Percentiles rank a stretch among this genome's conserved stretches.
Evolutionary conservation across 2,797 vertebrate genomes (phyloP).

Genomic region (Paguma larvata): DNA sequence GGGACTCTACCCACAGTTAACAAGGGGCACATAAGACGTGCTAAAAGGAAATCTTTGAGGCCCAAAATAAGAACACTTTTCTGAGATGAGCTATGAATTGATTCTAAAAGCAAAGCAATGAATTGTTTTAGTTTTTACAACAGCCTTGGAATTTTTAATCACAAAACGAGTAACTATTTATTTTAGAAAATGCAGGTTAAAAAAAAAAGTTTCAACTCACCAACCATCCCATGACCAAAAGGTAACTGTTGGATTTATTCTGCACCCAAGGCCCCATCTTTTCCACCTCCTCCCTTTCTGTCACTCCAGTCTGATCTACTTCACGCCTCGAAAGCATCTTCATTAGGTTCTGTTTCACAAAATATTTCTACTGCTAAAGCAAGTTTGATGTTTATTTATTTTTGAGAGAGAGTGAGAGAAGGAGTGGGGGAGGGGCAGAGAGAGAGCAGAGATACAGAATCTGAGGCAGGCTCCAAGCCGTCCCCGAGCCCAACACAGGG

Average conservation of each 20-base stretch:
- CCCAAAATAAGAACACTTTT: neutral
- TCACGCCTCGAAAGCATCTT: neutral
- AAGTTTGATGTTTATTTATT: neutral
- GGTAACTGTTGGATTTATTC: neutral
- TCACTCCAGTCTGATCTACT: neutral
- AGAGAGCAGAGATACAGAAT: too few relatives aligned
- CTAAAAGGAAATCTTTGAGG: conserved; percentile 5
- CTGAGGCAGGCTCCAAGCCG: too few relatives aligned
- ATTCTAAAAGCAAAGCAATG: conserved; percentile 22
- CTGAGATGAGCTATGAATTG: neutral
- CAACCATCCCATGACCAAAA: neutral
- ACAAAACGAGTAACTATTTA: conserved; percentile 27
- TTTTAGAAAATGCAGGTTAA: conserved; percentile 10
- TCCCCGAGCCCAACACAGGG: too few relatives aligned
- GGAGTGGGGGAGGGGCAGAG: too few relatives aligned
- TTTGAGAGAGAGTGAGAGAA: too few relatives aligned
- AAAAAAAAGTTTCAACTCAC: neutral
- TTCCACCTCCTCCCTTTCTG: neutral
- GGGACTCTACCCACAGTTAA: neutral
- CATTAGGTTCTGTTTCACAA: conserved; percentile 26
- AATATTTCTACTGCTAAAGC: conserved; percentile 9
- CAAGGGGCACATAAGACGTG: neutral
- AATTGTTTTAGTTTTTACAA: conserved; percentile 51
- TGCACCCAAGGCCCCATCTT: neutral
- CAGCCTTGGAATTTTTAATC: neutral